Evolutionary conservation across 2,113 vertebrate species (phyloP).

Genomic region (Boleophthalmus pectinirostris): DNA sequence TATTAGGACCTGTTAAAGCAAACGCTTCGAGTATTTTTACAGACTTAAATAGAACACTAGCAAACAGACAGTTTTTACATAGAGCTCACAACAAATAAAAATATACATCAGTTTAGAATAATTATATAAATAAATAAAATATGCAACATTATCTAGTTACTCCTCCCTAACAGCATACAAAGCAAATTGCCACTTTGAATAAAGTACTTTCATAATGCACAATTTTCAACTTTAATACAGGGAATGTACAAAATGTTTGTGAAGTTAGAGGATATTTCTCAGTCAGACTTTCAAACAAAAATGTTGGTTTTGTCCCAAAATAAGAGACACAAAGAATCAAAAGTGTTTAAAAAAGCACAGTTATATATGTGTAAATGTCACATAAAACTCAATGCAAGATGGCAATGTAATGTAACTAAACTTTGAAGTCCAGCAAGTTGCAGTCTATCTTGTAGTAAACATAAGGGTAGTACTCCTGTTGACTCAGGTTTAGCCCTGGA

Average conservation of each 20-base stretch:
- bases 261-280: not conserved
- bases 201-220: constrained; percentile 24
- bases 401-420: constrained; percentile 66
- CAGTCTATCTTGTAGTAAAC: constrained; percentile 99
- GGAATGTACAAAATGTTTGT: constrained; percentile 26
- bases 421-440: constrained; percentile 95
- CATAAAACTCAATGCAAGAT: constrained; percentile 29
- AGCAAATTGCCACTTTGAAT: constrained; percentile 24
- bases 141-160: constrained; percentile 41
- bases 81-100: constrained; percentile 35
- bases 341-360: constrained; percentile 27
- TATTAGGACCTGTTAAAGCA: constrained; percentile 24
- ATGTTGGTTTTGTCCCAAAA: not conserved
- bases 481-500: constrained; percentile 95
- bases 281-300: not conserved
- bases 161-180: not conserved
- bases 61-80: constrained; percentile 45
- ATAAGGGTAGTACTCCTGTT: constrained; percentile 98
- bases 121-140: constrained; percentile 70
- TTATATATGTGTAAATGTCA: constrained; percentile 32
- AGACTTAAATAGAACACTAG: constrained; percentile 38
- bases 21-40: constrained; percentile 38
- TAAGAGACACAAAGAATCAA: not conserved
- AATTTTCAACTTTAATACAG: constrained; percentile 13
- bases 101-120: constrained; percentile 42